Base-by-base conservation (phyloP, 2,797 vertebrate species). In the Chelmon rostratus region DNA sequence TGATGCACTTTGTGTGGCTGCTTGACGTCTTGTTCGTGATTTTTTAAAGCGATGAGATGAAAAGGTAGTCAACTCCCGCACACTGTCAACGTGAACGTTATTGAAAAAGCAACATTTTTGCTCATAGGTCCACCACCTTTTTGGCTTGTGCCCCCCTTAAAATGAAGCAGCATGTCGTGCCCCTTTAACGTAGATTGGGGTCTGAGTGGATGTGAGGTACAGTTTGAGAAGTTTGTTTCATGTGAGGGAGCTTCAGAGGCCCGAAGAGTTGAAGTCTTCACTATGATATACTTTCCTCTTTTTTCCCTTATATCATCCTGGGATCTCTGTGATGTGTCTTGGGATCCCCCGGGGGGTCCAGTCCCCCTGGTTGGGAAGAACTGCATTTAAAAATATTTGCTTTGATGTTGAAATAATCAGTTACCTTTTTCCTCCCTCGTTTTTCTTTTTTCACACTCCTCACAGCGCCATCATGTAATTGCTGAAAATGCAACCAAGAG, bases 371-470 rank as follows among this genome's bases (percentile, higher is more conserved):
- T 16, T 44, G 16, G 16, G 28, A 61, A 42, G 16, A 50, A 31
- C 35, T 49, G 47, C 61, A 54, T 62, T 68, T 52, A 37, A 85
- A 83, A 69, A 49, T 33, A 67, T 8, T 76, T 0, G 12, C 75
- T 78, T 50, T 75, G 75, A 76, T 73, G 5, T 57, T 72, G 18
- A 57, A 56, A 71, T 35, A 42, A 61, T 76, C 57, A 38, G 4
- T 71, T 54, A 66, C 19, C 23, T 23, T 70, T 47, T 50, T 37
- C 1, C 31, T 37, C 38, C 19, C 10, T 21, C 5, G 2, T 33
- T 8, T 37, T 19, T 66, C 8, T 23, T 12, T 47, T 37, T 28
- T 5, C 16, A 23, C 9, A 31, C 21, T 31, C 40, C 25, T 28
- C 33, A 72, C 35, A 25, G 64, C 19, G 31, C 12, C 19, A 23